Conservation (phyloP, 2,888 invertebrate genomes). For the Itoplectis maculator region DNA sequence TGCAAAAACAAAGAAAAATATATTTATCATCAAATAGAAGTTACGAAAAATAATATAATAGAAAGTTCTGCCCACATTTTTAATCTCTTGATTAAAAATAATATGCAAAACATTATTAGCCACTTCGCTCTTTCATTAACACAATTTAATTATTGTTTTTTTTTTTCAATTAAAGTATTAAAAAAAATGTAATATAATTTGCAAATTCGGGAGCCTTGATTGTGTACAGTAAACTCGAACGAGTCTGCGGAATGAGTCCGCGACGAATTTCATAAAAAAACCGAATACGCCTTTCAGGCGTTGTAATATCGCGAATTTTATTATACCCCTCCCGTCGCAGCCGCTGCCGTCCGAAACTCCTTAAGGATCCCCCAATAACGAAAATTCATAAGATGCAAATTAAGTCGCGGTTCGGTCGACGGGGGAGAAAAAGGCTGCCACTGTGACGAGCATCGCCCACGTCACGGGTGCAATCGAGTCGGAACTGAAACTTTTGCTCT, state of each 20-base stretch:
- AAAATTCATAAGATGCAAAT: conserved; percentile 5
- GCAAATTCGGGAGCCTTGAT: conserved; percentile 17
- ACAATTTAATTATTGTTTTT: no score
- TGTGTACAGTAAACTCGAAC: no score
- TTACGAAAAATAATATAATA: no score
- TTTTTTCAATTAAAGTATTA: no score
- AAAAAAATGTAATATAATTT: conserved; percentile 27
- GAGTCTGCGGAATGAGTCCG: no score
- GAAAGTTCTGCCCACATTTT: no score
- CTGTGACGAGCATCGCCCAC: background rate
- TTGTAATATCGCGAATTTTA: background rate
- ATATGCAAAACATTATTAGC: no score
- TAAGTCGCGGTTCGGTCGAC: background rate
- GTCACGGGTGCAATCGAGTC: background rate
- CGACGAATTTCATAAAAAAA: background rate
- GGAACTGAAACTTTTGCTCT: background rate
- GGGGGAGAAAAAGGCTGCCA: background rate
- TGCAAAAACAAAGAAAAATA: background rate
- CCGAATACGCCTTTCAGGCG: background rate
- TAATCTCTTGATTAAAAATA: no score
- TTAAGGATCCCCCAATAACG: background rate
- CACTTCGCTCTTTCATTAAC: no score
- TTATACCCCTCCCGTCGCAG: background rate
- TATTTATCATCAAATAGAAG: no score
- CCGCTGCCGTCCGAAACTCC: background rate